Percentiles rank a stretch among this genome's conserved stretches.
Conservation (phyloP, 2,888 invertebrate genomes). For the Cartodere bifasciata region DNA sequence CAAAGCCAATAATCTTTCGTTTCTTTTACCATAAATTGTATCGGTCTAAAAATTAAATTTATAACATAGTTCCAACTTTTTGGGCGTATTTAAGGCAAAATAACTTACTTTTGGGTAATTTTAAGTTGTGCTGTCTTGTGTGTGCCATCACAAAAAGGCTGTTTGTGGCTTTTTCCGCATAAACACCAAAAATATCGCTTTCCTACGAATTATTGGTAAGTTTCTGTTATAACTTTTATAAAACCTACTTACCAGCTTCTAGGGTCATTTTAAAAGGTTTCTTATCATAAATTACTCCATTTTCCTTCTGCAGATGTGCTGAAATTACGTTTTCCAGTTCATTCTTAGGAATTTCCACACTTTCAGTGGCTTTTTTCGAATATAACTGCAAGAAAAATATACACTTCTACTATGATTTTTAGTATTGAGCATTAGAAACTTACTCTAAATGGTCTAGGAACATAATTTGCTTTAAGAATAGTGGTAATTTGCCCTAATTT, state of each 20-base stretch:
- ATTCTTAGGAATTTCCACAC: slow-evolving; percentile 62
- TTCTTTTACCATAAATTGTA: slow-evolving; percentile 72
- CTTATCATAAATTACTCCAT: slow-evolving; percentile 74
- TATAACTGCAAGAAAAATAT: too few species aligned
- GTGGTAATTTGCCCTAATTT: too few species aligned
- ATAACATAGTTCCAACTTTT: slow-evolving; percentile 5
- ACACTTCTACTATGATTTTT: too few species aligned
- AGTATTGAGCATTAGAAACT: too few species aligned
- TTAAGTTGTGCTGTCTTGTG: slow-evolving; percentile 67
- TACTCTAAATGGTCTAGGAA: too few species aligned
- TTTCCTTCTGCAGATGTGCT: slow-evolving; percentile 49
- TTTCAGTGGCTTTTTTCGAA: too few species aligned
- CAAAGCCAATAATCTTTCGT: slow-evolving; percentile 94
- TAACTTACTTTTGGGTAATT: slow-evolving; percentile 51
- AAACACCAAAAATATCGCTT: slow-evolving; percentile 85
- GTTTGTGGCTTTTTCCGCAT: slow-evolving; percentile 83
- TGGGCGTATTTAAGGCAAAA: slow-evolving; percentile 3
- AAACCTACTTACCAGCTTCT: slow-evolving; percentile 42
- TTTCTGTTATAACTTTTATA: slow-evolving; percentile 14
- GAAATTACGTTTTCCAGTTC: slow-evolving; percentile 45
- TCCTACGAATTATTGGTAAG: slow-evolving; percentile 27
- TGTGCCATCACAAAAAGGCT: slow-evolving; percentile 92
- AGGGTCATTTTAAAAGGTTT: slow-evolving; percentile 73
- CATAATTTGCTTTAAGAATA: too few species aligned
- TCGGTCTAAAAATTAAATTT: slow-evolving; percentile 45